Evolutionary conservation across 2,888 invertebrate species (phyloP).

Genomic region (Bellardia bayeri): DNA sequence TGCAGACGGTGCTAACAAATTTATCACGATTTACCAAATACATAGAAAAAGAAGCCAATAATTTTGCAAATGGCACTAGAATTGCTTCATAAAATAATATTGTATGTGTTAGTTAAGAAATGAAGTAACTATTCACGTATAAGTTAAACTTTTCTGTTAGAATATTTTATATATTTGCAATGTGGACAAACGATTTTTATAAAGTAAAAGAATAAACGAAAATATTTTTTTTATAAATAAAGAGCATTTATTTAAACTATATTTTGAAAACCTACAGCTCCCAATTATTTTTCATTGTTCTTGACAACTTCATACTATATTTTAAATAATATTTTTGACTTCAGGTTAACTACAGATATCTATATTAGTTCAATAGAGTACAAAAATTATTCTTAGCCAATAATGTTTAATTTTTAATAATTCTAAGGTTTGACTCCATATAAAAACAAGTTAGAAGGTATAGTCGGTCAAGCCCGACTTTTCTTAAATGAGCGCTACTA

Average conservation of each 20-base stretch:
- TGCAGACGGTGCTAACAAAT: slow-evolving; percentile 89
- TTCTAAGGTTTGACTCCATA: too few species aligned
- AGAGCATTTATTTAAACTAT: slow-evolving; percentile 27
- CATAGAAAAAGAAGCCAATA: slow-evolving; percentile 77
- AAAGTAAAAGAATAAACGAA: not conserved
- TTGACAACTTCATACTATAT: too few species aligned
- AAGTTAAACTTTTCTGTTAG: slow-evolving; percentile 35
- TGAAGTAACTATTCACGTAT: not conserved
- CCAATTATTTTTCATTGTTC: too few species aligned
- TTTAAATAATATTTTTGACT: too few species aligned
- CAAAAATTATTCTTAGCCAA: too few species aligned
- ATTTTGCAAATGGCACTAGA: slow-evolving; percentile 55
- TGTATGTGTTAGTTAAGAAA: slow-evolving; percentile 21
- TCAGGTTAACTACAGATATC: too few species aligned
- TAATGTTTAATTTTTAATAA: too few species aligned
- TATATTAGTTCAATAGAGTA: too few species aligned
- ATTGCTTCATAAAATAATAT: slow-evolving; percentile 10
- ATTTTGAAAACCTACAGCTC: too few species aligned
- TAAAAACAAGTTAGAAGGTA: too few species aligned
- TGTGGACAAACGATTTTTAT: slow-evolving; percentile 18
- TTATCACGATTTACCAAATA: slow-evolving; percentile 90
- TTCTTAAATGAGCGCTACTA: too few species aligned
- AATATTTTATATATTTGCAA: slow-evolving; percentile 18
- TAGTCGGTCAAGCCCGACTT: too few species aligned
- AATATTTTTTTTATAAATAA: slow-evolving; percentile 29